Percentiles rank a stretch among this genome's conserved stretches.
Evolutionary conservation across 2,113 vertebrate species (phyloP).

Genomic region (Melanostigma gelatinosum): DNA sequence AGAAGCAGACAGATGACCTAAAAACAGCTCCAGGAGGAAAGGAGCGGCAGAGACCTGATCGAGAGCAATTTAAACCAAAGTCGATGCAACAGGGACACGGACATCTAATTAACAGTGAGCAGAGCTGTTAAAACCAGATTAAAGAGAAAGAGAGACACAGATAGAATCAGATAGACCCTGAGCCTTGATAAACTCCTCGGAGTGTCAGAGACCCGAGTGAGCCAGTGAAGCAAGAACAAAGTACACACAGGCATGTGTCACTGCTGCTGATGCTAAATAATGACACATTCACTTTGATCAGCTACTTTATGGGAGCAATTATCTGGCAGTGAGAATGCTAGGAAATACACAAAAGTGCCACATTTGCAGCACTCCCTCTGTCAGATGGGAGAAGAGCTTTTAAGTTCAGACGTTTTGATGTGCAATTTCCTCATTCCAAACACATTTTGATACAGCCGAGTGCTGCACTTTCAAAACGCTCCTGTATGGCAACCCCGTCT

Average conservation of each 20-base stretch:
- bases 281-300: not conserved
- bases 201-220: constrained; percentile 5
- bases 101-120: constrained; percentile 57
- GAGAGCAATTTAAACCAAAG: constrained; percentile 47
- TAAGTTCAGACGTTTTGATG: not conserved
- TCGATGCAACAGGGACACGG: constrained; percentile 10
- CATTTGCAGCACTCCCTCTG: not conserved
- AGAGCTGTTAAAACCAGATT: constrained; percentile 32
- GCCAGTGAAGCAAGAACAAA: not conserved
- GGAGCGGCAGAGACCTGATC: constrained; percentile 25
- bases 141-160: constrained; percentile 55
- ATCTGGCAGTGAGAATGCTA: not conserved
- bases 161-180: constrained; percentile 56
- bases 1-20: not conserved
- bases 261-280: constrained; percentile 2
- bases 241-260: constrained; percentile 1
- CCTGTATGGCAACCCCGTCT: not conserved
- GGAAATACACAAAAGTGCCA: not conserved
- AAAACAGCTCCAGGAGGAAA: constrained; percentile 7
- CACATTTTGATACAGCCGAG: not conserved
- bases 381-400: not conserved
- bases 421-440: not conserved
- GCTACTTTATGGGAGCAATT: not conserved
- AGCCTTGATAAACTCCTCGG: constrained; percentile 29
- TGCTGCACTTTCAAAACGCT: not conserved